phyloP scores from a whole-genome alignment of 1,140 invertebrate genomes.

The Leptonema lineaticorne region DNA sequence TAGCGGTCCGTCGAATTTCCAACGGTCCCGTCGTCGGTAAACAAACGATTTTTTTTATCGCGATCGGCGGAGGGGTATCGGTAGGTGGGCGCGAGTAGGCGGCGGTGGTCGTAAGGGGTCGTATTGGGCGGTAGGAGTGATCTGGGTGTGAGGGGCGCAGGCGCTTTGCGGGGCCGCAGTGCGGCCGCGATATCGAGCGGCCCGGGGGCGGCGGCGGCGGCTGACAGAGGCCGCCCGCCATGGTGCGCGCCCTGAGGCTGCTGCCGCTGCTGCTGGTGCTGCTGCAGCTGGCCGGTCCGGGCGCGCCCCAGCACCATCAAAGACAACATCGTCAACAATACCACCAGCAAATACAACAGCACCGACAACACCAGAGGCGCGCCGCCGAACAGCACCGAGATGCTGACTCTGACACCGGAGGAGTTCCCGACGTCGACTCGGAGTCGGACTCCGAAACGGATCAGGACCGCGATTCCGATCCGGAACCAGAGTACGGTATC shows the following conservation, averaged over 20 bases:
- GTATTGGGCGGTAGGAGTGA: neutral
- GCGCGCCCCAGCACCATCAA: slow-evolving; percentile 25
- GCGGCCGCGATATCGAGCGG: slow-evolving; percentile 22
- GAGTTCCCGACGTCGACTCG: slow-evolving; percentile 2
- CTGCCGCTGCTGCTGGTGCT: slow-evolving; percentile 22
- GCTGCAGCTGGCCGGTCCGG: slow-evolving; percentile 35
- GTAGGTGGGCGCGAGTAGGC: neutral
- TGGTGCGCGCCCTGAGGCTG: slow-evolving; percentile 24
- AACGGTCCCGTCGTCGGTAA: too few species aligned
- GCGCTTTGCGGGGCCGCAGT: slow-evolving; percentile 8
- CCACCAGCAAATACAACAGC: neutral
- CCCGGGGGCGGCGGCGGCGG: slow-evolving; percentile 12
- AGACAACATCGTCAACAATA: neutral
- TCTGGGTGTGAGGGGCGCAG: neutral
- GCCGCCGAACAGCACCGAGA: slow-evolving; percentile 18
- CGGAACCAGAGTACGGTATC: neutral
- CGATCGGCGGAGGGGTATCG: neutral
- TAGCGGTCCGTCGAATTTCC: too few species aligned
- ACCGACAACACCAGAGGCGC: slow-evolving; percentile 2
- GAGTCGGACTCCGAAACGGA: neutral
- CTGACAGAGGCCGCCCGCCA: slow-evolving; percentile 17
- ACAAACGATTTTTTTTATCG: too few species aligned
- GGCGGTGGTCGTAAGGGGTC: neutral
- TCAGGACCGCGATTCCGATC: neutral
- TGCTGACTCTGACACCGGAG: slow-evolving; percentile 38